Evolutionary conservation across 2,888 invertebrate species (phyloP), one percentile per base, ranked within the genome.

Genomic region (Steinernema hermaphroditum): DNA sequence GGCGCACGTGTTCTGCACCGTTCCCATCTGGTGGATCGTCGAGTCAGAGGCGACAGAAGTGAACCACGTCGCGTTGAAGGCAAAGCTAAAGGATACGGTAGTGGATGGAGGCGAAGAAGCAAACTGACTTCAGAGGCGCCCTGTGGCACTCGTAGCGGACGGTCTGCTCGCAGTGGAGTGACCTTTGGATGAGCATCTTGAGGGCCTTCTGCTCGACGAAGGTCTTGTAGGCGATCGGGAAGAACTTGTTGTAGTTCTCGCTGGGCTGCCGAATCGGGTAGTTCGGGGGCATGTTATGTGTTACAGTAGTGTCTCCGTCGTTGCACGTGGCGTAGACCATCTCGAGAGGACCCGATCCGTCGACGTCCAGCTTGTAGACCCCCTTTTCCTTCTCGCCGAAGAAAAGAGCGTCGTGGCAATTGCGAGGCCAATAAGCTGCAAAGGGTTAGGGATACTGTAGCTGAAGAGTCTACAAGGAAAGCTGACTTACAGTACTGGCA

Each of bases 401-500:
- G 68, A 80, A 78, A 16, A 62, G 49, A 0, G 84, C 84, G 71
- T 85, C 83, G 12, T 80, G 73, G 74, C 84, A 84, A 8, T 76
- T 78, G 4, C 81, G 80, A 2, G 84, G 83, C 22, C 81, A 75
- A 2, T 75, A 72, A 16, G 78, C 81, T 81, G 72, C 19, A 79
- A 37, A 73, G 34, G 46, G 46, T 19, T 46, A 77, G 69, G 12
- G 79, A 79, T 77, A 24, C 68, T 69, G 43, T 37, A 41, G 43
- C 12, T 2, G 29, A 6, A 16, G 4, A 22, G 16, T 2, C 27
- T 12, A 27, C 69, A 44, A 69, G 37, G 24, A 37, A n/a, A n/a
- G n/a, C n/a, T n/a, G 14, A 77, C 82, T 78, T 46, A 83, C 83
- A 79, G 72, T 83, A 83, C 71, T 83, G 83, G 72, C 83, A 83